Percentiles rank a stretch among this genome's conserved stretches.
These are phyloP conservation scores for Phalacrocorax brasilianus DNA, from an alignment of 2,113 vertebrate species.

Conservation along the genomic window DNA sequence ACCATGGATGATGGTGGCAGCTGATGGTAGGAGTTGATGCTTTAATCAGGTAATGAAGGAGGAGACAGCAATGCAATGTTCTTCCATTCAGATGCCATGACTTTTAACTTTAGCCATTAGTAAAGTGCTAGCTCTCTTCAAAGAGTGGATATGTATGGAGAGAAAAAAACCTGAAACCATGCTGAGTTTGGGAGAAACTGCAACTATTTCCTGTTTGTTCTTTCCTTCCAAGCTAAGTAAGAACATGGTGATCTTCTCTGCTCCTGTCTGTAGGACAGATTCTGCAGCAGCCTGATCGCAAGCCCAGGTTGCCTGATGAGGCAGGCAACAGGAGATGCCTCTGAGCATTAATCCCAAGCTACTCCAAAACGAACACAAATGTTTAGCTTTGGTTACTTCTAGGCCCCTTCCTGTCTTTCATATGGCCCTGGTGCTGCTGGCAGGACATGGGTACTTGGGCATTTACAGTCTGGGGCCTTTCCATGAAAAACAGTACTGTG, in stretches of 20 bases:
- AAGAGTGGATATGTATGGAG: neutral
- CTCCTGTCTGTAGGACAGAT: neutral
- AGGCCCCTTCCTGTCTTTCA: neutral
- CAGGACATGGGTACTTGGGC: neutral
- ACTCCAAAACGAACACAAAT: neutral
- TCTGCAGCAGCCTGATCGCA: neutral
- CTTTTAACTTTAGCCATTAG: neutral
- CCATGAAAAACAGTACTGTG: neutral
- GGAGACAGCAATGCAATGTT: neutral
- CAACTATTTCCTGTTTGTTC: neutral
- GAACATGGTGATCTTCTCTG: neutral
- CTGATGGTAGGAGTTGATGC: neutral
- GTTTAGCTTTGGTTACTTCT: neutral
- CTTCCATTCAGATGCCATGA: neutral
- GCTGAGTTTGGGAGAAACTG: neutral
- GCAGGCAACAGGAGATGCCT: neutral
- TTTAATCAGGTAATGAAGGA: neutral
- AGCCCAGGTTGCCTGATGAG: neutral
- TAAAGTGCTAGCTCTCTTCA: neutral
- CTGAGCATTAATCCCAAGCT: neutral
- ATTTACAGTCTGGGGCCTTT: neutral
- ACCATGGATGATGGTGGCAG: neutral
- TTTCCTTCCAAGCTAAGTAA: neutral
- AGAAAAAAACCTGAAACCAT: accelerated
- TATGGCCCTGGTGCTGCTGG: neutral